Evolutionary conservation across 2,113 vertebrate genomes (phyloP).

Genomic region (Engystomops pustulosus): DNA sequence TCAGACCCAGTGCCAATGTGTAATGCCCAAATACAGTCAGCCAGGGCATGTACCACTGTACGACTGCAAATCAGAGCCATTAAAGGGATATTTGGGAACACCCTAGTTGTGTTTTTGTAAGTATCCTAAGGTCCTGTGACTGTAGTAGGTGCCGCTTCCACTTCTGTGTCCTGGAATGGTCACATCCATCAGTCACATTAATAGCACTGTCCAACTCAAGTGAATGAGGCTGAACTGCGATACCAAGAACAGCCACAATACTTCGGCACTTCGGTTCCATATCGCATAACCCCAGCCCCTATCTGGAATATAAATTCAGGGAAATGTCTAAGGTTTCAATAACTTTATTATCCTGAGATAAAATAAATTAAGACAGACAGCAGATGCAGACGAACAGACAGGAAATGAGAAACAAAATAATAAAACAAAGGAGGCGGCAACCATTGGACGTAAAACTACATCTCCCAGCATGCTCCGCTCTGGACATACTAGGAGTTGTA

Average conservation of each 20-base stretch:
- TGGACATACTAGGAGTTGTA: neutral
- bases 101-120: too few relatives aligned
- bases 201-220: too few relatives aligned
- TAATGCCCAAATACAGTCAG: neutral
- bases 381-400: neutral
- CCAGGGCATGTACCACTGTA: neutral
- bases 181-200: too few relatives aligned
- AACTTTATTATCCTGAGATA: conserved; percentile 49
- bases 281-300: too few relatives aligned
- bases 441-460: neutral
- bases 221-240: too few relatives aligned
- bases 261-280: too few relatives aligned
- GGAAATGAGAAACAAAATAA: neutral
- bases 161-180: too few relatives aligned
- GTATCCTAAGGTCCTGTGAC: too few relatives aligned
- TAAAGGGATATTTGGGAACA: neutral
- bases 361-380: conserved; percentile 32
- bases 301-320: too few relatives aligned
- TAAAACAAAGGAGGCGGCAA: neutral
- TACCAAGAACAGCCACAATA: too few relatives aligned
- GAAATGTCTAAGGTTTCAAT: conserved; percentile 47
- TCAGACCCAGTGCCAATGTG: neutral
- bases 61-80: neutral
- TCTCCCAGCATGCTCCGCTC: too few relatives aligned
- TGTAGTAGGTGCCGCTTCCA: too few relatives aligned